Base-by-base conservation (phyloP, 2,113 vertebrate genomes). In the Aviceda subcristata region DNA sequence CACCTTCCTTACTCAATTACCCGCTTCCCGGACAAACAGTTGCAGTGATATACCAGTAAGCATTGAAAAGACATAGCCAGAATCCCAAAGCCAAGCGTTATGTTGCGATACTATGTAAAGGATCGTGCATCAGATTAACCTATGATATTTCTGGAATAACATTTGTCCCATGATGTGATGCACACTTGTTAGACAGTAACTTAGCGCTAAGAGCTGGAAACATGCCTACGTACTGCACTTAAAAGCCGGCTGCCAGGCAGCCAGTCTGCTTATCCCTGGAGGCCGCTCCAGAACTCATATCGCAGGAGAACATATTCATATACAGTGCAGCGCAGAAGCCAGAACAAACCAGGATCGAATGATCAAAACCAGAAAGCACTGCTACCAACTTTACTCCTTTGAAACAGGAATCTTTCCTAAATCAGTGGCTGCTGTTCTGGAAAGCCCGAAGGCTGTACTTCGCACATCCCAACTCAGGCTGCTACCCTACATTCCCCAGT, bases 61-160 rank as follows among this genome's bases (percentile, higher is more conserved):
- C 63, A 22, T 17, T 46, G 91, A 48, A 20, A 73, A 96, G 73
- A 46, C 38, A n/a, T 4, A 36, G 62, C 59, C 82, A 86, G 80
- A 68, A 71, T 27, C 77, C 64, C 95, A 56, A 45, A 67, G 62
- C 64, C 16, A 75, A 90, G 73, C 51, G 5, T 67, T 36, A 14
- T 2, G 23, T 14, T 63, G 59, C 34, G 7, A n/a, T 22, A 8
- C n/a, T 48, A 15, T 3, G 27, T n/a, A 9, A 50, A 57, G 87
- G 57, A 84, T 7, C 2, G 38, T 3, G 63, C 91, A 39, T 11
- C 4, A 76, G 93, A 78, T 90, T 81, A 94, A 92, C 89, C 91
- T 11, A 8, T 4, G 88, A 23, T 94, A 94, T 96, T 97, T 96
- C 91, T 84, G 93, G 95, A 86, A 18, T 8, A 38, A 78, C 94